Base-by-base conservation (phyloP, 2,888 invertebrate genomes). In the Tyria jacobaeae region DNA sequence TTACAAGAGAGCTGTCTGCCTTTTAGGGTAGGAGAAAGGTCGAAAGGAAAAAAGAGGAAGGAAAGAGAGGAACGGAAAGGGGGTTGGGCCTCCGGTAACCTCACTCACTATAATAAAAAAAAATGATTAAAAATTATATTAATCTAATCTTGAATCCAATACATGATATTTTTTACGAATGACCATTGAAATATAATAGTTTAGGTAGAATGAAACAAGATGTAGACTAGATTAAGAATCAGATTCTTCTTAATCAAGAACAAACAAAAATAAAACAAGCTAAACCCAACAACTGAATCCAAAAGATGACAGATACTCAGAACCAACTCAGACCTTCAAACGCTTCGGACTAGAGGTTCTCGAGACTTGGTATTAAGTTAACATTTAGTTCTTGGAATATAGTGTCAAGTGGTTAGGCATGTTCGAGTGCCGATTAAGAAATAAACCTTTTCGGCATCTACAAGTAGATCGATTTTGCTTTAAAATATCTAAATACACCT, bases 321-420 rank as follows among this genome's bases (percentile, higher is more conserved):
- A 55, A 61, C 12, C 39, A 27, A 60, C 44, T 49, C 39, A 57
- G 48, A 59, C 44, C 52, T 52, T 35, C 25, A 15, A 12, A 57
- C 53, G 34, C 52, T 52, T 35, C 25, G 15, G 12, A 57, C 53
- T 39, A 39, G 9, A 41, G 25, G 41, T 53, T 48, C 49, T 65
- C 50, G 34, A 44, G 59, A 52, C 57, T 56, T 66, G 49, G 55
- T 62, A 57, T 59, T 66, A 71, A 39, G 66, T 64, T 60, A 68
- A 62, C 37, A 66, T 55, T 64, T 66, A 59, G 57, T 59, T 64
- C 68, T 66, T 68, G 25, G 21, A 56, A 54, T 49, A 53, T 14
- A 52, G 51, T 66, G 75, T 75, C 73, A 64, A 73, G 73, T 58
- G 56, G 54, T 51, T 48, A 71, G 66, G 61, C 73, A 66, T 75